Percentiles rank a stretch among this genome's conserved stretches.
These are phyloP conservation scores for Melieria picta DNA, from an alignment of 2,888 invertebrate species.

Conservation along the genomic window DNA sequence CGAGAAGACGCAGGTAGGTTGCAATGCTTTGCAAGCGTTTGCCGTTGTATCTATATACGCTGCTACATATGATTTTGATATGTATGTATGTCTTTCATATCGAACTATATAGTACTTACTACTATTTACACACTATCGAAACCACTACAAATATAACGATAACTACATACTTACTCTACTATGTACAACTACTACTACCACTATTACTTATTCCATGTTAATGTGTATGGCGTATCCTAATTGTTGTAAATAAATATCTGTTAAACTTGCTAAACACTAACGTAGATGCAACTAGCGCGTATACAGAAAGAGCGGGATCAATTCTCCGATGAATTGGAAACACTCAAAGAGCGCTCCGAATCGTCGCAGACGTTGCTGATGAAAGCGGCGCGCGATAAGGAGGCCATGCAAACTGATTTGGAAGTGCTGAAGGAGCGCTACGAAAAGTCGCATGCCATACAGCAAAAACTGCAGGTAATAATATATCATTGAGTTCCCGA, in stretches of 20 bases:
- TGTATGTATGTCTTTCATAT: neutral
- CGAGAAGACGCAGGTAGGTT: conserved; percentile 84
- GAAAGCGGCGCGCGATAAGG: conserved; percentile 85
- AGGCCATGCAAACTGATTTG: conserved; percentile 84
- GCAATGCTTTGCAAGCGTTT: conserved; percentile 7
- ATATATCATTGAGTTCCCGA: conserved; percentile 15
- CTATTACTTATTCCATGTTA: conserved; percentile 31
- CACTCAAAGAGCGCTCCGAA: conserved; percentile 84
- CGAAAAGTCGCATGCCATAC: conserved; percentile 85
- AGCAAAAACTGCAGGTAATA: conserved; percentile 83
- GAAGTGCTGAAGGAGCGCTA: conserved; percentile 88
- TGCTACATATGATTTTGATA: conserved; percentile 4
- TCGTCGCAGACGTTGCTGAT: conserved; percentile 82
- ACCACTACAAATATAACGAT: conserved; percentile 8
- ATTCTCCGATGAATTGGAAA: conserved; percentile 82
- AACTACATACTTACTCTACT: neutral
- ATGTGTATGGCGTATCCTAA: conserved; percentile 36
- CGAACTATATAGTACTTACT: neutral
- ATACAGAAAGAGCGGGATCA: conserved; percentile 90
- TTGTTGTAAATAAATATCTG: conserved; percentile 44
- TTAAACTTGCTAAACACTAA: conserved; percentile 46
- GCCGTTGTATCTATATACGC: conserved; percentile 11
- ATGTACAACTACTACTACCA: conserved; percentile 7
- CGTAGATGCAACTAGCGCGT: conserved; percentile 79
- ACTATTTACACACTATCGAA: conserved; percentile 17